These are phyloP conservation scores for Spilosoma lubricipeda DNA, from an alignment of 2,888 invertebrate genomes.

Conservation along the genomic window DNA sequence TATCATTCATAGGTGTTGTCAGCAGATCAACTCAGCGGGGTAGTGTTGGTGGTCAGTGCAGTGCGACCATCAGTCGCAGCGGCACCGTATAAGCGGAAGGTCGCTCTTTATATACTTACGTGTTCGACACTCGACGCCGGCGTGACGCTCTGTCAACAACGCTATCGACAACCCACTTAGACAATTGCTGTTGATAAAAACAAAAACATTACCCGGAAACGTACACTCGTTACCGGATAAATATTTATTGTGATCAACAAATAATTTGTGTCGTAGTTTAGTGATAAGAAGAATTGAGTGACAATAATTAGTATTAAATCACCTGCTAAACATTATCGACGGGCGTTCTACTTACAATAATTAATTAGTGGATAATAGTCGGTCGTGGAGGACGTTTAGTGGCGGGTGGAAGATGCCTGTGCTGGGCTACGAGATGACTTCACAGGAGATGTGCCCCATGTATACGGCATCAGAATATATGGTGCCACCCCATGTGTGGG, in stretches of 20 bases:
- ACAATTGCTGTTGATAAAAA: constrained; percentile 68
- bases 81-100: constrained; percentile 64
- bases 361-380: constrained; percentile 61
- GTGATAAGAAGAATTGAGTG: constrained; percentile 52
- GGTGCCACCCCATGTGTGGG: constrained; percentile 68
- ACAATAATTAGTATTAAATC: constrained; percentile 65
- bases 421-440: constrained; percentile 74
- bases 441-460: constrained; percentile 74
- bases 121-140: constrained; percentile 51
- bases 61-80: constrained; percentile 62
- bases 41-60: constrained; percentile 43
- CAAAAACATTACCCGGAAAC: constrained; percentile 71
- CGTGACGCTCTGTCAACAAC: constrained; percentile 67
- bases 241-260: constrained; percentile 60
- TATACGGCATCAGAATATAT: constrained; percentile 69
- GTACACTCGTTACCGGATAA: constrained; percentile 50
- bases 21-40: constrained; percentile 65
- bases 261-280: constrained; percentile 46
- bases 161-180: constrained; percentile 61
- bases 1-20: constrained; percentile 68
- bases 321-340: constrained; percentile 67
- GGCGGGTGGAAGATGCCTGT: constrained; percentile 78
- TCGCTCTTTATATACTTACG: constrained; percentile 52
- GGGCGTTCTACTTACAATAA: constrained; percentile 48
- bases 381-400: constrained; percentile 43